Evolutionary conservation across 1,140 invertebrate species (phyloP).

Genomic region (Chelonus insularis): DNA sequence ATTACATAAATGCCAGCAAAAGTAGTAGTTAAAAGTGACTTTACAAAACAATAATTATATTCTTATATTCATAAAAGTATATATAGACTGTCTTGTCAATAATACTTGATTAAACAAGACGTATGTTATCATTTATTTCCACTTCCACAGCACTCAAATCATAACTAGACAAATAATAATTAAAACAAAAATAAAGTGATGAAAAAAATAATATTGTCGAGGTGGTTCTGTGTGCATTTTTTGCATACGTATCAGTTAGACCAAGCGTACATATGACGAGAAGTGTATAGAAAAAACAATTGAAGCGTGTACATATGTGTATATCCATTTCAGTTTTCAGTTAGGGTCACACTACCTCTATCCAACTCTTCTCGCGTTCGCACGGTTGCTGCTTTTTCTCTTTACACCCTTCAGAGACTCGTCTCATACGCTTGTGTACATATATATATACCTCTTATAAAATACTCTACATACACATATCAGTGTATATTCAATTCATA

Average conservation of each 20-base stretch:
- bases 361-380: slow-evolving; percentile 31
- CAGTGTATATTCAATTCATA: background rate
- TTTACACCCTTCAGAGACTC: slow-evolving; percentile 31
- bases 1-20: no score
- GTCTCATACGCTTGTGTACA: background rate
- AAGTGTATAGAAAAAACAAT: slow-evolving; percentile 40
- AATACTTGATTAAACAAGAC: no score
- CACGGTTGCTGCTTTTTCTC: slow-evolving; percentile 38
- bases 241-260: background rate
- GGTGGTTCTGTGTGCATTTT: background rate
- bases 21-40: no score
- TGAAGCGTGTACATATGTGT: slow-evolving; percentile 34
- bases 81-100: no score
- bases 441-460: slow-evolving; percentile 34
- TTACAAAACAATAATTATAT: no score
- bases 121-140: no score
- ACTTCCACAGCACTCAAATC: no score
- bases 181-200: no score
- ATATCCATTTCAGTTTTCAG: slow-evolving; percentile 45
- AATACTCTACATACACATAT: slow-evolving; percentile 9
- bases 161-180: no score
- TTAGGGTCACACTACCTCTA: slow-evolving; percentile 23
- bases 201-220: background rate
- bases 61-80: no score
- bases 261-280: slow-evolving; percentile 13